Evolutionary conservation across 1,140 invertebrate genomes (phyloP).

Genomic region (Notospermus geniculatus): DNA sequence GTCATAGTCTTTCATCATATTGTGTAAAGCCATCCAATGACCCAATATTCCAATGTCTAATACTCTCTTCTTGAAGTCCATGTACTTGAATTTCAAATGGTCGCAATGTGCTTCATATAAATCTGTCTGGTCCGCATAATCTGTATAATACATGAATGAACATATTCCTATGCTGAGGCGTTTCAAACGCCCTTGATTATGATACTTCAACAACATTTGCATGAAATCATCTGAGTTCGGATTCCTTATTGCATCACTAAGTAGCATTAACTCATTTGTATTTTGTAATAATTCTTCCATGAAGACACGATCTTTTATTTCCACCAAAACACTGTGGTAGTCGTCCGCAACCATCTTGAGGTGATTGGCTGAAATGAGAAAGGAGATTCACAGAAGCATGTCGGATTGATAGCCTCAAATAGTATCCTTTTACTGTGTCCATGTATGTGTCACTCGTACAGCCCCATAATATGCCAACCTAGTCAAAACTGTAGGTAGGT

Average conservation of each 20-base stretch:
- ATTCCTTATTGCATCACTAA: constrained; percentile 68
- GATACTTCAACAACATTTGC: constrained; percentile 63
- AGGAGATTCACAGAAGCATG: not conserved
- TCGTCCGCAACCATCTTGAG: constrained; percentile 47
- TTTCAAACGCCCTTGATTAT: constrained; percentile 68
- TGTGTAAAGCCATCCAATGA: constrained; percentile 69
- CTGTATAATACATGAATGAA: constrained; percentile 73
- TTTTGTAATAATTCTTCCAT: constrained; percentile 61
- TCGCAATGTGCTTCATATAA: constrained; percentile 71
- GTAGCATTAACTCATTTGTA: constrained; percentile 65
- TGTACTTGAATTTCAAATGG: constrained; percentile 62
- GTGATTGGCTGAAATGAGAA: constrained; percentile 37
- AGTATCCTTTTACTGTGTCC: too few relatives aligned
- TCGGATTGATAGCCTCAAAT: not conserved
- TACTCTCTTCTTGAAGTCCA: constrained; percentile 58
- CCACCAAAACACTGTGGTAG: constrained; percentile 54
- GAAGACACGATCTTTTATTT: constrained; percentile 61
- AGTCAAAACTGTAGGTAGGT: too few relatives aligned
- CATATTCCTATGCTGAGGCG: constrained; percentile 67
- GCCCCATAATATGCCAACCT: too few relatives aligned
- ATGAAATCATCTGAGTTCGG: constrained; percentile 65
- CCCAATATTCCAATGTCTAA: constrained; percentile 77
- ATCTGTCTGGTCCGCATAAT: constrained; percentile 65
- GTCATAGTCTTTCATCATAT: constrained; percentile 76
- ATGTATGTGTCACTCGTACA: too few relatives aligned